Evolutionary conservation across 1,140 invertebrate genomes (phyloP), one percentile per base, ranked within the genome.

Genomic region (Tribolium castaneum): DNA sequence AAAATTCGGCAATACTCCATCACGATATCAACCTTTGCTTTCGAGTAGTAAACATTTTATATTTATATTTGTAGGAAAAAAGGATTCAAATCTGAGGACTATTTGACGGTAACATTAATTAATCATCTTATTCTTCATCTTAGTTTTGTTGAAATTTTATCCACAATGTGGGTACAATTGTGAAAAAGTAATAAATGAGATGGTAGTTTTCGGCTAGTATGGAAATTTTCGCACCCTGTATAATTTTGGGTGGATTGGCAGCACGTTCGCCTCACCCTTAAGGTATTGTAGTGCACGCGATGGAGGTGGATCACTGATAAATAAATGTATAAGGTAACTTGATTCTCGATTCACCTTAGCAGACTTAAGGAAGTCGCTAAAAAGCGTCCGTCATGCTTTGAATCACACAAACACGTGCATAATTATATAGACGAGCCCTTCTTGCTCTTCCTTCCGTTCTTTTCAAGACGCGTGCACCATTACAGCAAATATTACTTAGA

Each of bases 351-450:
- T 25, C 54, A 72, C 51, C 59, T 59, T 45, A 45, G 66, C 12
- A 73, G 52, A 54, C 66, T 59, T 52, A 50, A 73, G 76, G 76
- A 78, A 78, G 76, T 78, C 70, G 70, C 71, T 73, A 73, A 73
- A 73, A 73, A 73, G 71, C 71, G 71, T 52, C 19, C 71, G 71
- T 78, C 76, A 78, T 78, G 76, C 76, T 78, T 78, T 78, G 76
- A 56, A 78, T 52, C 50, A 77, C 66, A 45, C 52, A 78, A 78
- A 78, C 76, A 78, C 76, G 76, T 78, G 76, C 76, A 78, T 78
- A 78, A 78, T 78, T 78, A 51, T 72, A 78, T 10, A 56, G 70
- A 49, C 49, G 39, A 35, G 54, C 22, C 76, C 56, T 59, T 72
- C 35, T 39, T 22, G 62, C 34, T 78, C 76, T 78, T 78, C 76